Percentiles rank a stretch among this genome's conserved stretches.
Conservation (phyloP, 1,140 invertebrate species). For the Neodiprion fabricii region DNA sequence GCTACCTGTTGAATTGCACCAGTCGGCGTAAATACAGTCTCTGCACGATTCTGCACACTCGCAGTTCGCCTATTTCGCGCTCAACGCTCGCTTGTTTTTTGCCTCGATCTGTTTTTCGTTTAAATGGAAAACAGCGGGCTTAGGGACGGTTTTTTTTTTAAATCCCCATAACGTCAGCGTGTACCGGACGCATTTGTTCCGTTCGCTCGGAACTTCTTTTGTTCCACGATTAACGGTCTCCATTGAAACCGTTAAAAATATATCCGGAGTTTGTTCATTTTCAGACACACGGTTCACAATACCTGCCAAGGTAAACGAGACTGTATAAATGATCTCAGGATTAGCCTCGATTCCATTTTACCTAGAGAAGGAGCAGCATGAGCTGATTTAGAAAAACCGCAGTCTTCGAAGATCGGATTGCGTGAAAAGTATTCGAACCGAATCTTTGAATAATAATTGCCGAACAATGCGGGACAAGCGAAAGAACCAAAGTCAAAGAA, state of each 20-base stretch:
- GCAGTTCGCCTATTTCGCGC: neutral
- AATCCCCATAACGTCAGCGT: neutral
- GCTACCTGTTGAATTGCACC: slow-evolving; percentile 1
- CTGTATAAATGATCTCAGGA: too few species aligned
- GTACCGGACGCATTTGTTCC: neutral
- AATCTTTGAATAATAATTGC: too few species aligned
- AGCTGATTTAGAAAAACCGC: too few species aligned
- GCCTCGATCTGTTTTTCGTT: neutral
- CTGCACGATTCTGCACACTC: neutral
- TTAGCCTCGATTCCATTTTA: too few species aligned
- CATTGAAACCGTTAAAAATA: neutral
- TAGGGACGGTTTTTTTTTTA: neutral
- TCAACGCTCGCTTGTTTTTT: neutral
- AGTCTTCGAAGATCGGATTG: too few species aligned
- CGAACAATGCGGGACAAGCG: too few species aligned
- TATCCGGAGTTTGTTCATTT: neutral
- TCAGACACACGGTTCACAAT: neutral
- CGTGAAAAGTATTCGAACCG: too few species aligned
- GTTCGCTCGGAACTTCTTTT: neutral
- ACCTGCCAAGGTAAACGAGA: too few species aligned
- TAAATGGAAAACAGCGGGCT: neutral
- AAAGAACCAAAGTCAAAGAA: too few species aligned
- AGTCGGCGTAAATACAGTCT: neutral
- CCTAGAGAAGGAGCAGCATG: too few species aligned
- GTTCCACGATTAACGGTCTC: neutral